Percentiles rank a stretch among this genome's conserved stretches.
phyloP scores from a whole-genome alignment of 2,888 invertebrate genomes.

The Cloeon dipterum region DNA sequence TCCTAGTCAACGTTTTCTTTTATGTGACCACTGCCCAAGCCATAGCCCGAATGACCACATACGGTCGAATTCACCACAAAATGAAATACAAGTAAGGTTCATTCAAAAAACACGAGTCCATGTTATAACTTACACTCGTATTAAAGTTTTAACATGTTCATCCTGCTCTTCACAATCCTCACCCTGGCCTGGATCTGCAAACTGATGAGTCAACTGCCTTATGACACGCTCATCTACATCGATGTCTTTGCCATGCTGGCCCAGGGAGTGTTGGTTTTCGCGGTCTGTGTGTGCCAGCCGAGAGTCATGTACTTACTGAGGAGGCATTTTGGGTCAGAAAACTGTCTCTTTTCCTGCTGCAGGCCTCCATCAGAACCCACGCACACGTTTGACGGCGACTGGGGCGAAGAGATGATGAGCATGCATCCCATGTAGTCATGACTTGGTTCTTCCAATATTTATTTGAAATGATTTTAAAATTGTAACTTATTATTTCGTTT shows the following conservation, averaged over 20 bases:
- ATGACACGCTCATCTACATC: constrained; percentile 45
- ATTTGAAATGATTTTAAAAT: too few species aligned
- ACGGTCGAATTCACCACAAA: constrained; percentile 69
- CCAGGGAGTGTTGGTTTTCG: constrained; percentile 48
- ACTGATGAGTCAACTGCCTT: constrained; percentile 48
- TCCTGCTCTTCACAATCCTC: constrained; percentile 51
- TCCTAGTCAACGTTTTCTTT: constrained; percentile 55
- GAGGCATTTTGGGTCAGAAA: constrained; percentile 55
- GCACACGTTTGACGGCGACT: constrained; percentile 55
- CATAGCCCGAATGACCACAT: constrained; percentile 57
- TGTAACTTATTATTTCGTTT: too few species aligned
- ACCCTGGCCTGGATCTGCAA: constrained; percentile 53
- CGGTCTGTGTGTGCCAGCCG: constrained; percentile 55
- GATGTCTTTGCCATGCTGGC: constrained; percentile 54
- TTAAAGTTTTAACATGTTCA: constrained; percentile 63
- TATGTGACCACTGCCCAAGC: constrained; percentile 55
- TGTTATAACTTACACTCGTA: neutral
- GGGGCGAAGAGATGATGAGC: constrained; percentile 76
- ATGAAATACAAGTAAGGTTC: constrained; percentile 48
- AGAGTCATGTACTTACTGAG: constrained; percentile 55
- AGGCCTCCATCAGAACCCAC: constrained; percentile 23
- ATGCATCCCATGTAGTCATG: too few species aligned
- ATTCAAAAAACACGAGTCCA: constrained; percentile 3
- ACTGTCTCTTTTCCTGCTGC: constrained; percentile 25
- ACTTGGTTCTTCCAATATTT: too few species aligned